phyloP scores from a whole-genome alignment of 2,888 invertebrate genomes.

The Sminthurinus aureus region DNA sequence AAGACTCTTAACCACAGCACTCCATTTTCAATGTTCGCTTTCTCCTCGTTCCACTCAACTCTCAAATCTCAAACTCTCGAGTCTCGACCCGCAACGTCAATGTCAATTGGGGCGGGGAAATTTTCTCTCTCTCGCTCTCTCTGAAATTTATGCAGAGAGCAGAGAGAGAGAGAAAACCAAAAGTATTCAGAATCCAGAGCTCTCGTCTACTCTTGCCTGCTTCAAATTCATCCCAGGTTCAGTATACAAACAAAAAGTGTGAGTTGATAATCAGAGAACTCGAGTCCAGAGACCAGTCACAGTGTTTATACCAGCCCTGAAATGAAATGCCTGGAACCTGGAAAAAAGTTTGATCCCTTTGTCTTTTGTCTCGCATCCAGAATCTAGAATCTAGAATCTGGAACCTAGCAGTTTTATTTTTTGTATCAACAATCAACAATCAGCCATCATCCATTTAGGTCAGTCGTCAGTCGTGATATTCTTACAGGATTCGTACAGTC shows the following conservation, averaged over 20 bases:
- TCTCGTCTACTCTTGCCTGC: background rate
- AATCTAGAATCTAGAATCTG: too few species aligned
- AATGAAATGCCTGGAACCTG: too few species aligned
- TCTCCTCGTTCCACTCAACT: background rate
- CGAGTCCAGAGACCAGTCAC: background rate
- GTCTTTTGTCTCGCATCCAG: too few species aligned
- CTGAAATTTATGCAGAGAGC: background rate
- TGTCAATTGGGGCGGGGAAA: background rate
- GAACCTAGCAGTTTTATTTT: too few species aligned
- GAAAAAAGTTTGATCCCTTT: too few species aligned
- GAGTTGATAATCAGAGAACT: background rate
- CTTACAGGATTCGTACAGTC: too few species aligned
- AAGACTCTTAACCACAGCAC: background rate
- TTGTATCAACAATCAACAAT: too few species aligned
- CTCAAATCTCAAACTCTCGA: background rate
- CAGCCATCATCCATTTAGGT: too few species aligned
- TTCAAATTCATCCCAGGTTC: too few species aligned
- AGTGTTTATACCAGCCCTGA: background rate
- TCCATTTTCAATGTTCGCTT: background rate
- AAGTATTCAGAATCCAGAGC: background rate
- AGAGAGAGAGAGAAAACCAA: background rate
- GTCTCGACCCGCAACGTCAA: conserved; percentile 3
- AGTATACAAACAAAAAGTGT: background rate
- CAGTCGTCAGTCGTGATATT: too few species aligned
- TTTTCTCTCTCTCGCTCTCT: background rate